phyloP scores from a whole-genome alignment of 2,113 vertebrate species.

The Pristiophorus japonicus region DNA sequence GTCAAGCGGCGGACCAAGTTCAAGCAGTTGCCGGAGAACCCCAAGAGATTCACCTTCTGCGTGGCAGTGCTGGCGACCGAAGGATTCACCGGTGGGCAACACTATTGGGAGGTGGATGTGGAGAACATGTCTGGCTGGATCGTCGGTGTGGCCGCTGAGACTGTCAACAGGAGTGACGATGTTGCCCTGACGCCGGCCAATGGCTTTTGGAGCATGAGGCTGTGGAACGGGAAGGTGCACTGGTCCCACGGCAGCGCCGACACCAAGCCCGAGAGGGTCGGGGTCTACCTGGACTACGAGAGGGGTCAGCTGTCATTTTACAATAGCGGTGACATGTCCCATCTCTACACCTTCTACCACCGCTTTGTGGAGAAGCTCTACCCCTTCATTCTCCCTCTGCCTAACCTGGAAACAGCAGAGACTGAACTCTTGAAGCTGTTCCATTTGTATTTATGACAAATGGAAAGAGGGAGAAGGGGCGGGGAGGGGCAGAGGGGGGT shows the following conservation, averaged over 20 bases:
- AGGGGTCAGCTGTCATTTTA: slow-evolving; percentile 32
- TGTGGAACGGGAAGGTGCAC: not conserved
- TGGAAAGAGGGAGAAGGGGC: not conserved
- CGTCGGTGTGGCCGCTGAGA: not conserved
- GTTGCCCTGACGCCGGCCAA: not conserved
- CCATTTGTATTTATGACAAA: not conserved
- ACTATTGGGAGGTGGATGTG: slow-evolving; percentile 40
- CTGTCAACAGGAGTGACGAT: not conserved
- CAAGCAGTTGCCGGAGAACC: not conserved
- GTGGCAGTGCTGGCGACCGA: not conserved
- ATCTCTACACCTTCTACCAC: slow-evolving; percentile 23
- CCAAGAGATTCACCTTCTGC: not conserved
- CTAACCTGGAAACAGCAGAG: not conserved
- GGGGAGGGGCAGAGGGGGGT: not conserved
- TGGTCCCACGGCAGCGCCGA: not conserved
- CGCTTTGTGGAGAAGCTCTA: slow-evolving; percentile 22
- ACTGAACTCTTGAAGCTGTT: not conserved
- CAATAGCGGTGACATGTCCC: slow-evolving; percentile 16
- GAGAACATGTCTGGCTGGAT: not conserved
- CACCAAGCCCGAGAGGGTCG: not conserved
- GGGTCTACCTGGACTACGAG: slow-evolving; percentile 36
- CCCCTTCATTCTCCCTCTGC: not conserved
- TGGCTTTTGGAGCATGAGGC: not conserved
- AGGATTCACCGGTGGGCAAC: slow-evolving; percentile 10
- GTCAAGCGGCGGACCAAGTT: not conserved